Evolutionary conservation across 2,888 invertebrate species (phyloP).

Genomic region (Diadegma fenestrale): DNA sequence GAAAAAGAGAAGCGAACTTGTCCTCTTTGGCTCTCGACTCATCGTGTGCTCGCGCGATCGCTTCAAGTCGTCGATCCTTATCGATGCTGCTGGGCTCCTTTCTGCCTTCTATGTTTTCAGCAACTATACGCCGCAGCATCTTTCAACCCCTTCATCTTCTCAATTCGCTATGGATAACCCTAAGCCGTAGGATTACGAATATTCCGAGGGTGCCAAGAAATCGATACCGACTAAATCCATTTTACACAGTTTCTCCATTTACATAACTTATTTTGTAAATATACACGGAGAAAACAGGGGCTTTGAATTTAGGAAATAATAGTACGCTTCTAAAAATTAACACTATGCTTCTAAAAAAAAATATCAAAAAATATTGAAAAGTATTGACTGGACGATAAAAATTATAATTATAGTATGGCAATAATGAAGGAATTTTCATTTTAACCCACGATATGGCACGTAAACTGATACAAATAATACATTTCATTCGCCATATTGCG

Average conservation of each 20-base stretch:
- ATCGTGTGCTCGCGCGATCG: constrained; percentile 51
- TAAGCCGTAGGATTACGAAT: constrained; percentile 67
- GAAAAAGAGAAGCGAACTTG: constrained; percentile 67
- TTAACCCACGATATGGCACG: no score
- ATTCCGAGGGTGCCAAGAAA: constrained; percentile 46
- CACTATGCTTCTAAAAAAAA: no score
- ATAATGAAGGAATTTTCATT: no score
- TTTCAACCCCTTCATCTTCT: constrained; percentile 62
- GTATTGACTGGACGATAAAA: no score
- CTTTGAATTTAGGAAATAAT: no score
- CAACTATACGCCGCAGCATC: constrained; percentile 35
- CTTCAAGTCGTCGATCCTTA: constrained; percentile 71
- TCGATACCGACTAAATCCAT: constrained; percentile 42
- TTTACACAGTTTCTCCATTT: not conserved
- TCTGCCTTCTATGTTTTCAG: constrained; percentile 40
- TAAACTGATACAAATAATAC: no score
- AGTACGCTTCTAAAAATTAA: no score
- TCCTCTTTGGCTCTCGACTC: constrained; percentile 47
- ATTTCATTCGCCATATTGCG: no score
- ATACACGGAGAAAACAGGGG: no score
- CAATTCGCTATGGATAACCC: constrained; percentile 61
- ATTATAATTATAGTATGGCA: no score
- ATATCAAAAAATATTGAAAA: no score
- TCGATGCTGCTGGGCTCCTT: constrained; percentile 43
- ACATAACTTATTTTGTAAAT: not conserved